Conservation (phyloP, 2,797 vertebrate species). For the Anabas testudineus region DNA sequence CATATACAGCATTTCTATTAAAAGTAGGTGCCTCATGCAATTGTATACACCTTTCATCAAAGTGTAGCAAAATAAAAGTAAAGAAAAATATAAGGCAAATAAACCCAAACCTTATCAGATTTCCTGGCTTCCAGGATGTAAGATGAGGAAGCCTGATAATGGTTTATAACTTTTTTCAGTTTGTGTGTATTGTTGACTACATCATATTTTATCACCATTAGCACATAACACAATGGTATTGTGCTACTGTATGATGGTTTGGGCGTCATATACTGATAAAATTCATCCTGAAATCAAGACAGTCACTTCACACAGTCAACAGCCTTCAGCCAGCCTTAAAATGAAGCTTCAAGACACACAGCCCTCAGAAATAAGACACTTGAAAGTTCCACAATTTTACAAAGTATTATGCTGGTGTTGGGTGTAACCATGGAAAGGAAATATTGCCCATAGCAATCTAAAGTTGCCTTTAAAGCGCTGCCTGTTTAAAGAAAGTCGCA, state of each 20-base stretch:
- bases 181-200: not conserved
- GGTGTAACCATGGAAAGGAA: not conserved
- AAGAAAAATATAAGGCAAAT: not conserved
- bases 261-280: constrained; percentile 2
- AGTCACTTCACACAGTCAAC: not conserved
- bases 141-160: not conserved
- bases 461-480: not conserved
- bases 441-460: not conserved
- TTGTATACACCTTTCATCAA: too few relatives aligned
- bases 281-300: constrained; percentile 2
- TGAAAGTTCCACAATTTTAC: too few relatives aligned
- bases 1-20: too few relatives aligned
- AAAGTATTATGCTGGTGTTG: too few relatives aligned
- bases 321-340: not conserved
- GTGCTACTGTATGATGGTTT: too few relatives aligned
- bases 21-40: too few relatives aligned
- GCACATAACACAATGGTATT: too few relatives aligned
- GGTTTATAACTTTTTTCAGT: constrained; percentile 11
- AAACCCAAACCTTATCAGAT: too few relatives aligned
- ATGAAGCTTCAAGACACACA: not conserved
- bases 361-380: too few relatives aligned
- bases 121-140: not conserved
- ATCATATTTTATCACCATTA: constrained; percentile 3
- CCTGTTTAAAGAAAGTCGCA: not conserved
- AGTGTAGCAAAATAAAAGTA: not conserved